Percentiles rank a stretch among this genome's conserved stretches.
phyloP scores from a whole-genome alignment of 1,140 invertebrate genomes.

The Palaemon carinicauda region DNA sequence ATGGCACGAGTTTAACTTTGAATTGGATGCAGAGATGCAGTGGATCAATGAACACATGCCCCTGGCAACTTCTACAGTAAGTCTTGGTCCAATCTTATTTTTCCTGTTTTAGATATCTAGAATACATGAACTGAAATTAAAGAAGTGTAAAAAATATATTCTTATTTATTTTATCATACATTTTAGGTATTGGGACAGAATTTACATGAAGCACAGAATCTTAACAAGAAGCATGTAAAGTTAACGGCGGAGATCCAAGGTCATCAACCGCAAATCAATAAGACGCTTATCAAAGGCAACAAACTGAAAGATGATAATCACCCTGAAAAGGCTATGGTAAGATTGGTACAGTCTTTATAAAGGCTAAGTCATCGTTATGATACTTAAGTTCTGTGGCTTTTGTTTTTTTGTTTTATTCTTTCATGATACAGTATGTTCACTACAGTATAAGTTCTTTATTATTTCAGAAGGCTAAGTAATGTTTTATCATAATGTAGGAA shows the following conservation, averaged over 20 bases:
- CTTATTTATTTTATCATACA: not conserved
- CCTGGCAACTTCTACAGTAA: slow-evolving; percentile 77
- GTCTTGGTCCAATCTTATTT: slow-evolving; percentile 60
- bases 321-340: slow-evolving; percentile 47
- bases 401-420: too few relatives aligned
- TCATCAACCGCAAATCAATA: slow-evolving; percentile 78
- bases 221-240: slow-evolving; percentile 94
- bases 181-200: slow-evolving; percentile 74
- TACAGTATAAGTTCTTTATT: too few relatives aligned
- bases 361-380: too few relatives aligned
- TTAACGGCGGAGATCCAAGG: slow-evolving; percentile 85
- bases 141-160: not conserved
- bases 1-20: slow-evolving; percentile 94
- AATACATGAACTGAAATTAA: not conserved
- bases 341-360: not conserved
- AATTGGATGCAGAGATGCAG: slow-evolving; percentile 90
- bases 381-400: too few relatives aligned
- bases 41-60: slow-evolving; percentile 94
- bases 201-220: slow-evolving; percentile 88
- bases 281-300: slow-evolving; percentile 69
- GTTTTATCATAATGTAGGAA: too few relatives aligned
- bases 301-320: slow-evolving; percentile 24
- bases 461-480: too few relatives aligned
- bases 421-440: too few relatives aligned
- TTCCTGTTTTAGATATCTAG: not conserved